Evolutionary conservation across 2,113 vertebrate genomes (phyloP).

Genomic region (Solenodon paradoxus): DNA sequence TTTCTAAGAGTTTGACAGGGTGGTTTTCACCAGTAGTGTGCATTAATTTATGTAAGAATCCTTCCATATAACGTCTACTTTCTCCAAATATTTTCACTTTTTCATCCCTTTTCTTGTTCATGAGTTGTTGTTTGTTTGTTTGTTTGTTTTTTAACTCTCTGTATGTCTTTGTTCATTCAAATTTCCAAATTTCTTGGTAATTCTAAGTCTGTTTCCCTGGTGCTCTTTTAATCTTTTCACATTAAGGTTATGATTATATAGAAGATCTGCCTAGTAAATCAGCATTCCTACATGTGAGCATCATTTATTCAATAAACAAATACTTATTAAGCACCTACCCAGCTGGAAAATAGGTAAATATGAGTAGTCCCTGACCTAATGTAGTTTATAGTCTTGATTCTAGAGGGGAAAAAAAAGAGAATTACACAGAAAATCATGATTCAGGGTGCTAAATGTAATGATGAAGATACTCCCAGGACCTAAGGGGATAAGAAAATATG

Average conservation of each 20-base stretch:
- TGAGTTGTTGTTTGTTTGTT: too few species aligned
- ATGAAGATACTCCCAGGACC: background rate
- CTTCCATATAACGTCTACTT: background rate
- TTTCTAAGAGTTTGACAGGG: constrained; percentile 52
- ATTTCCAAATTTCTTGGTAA: background rate
- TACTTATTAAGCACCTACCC: background rate
- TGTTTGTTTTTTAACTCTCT: too few species aligned
- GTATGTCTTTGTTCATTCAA: background rate
- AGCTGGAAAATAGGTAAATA: background rate
- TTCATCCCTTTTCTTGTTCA: background rate
- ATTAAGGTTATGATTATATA: background rate
- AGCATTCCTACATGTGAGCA: background rate
- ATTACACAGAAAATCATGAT: background rate
- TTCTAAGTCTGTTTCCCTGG: background rate
- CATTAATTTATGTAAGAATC: background rate
- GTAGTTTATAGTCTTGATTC: background rate
- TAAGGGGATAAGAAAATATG: background rate
- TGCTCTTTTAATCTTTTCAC: background rate
- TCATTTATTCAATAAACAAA: background rate
- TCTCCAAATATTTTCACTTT: background rate
- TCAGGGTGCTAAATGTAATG: background rate
- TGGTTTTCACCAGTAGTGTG: background rate
- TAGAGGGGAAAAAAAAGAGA: background rate
- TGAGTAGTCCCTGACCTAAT: background rate
- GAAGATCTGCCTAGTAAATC: background rate